Conservation (phyloP, 2,113 vertebrate species). For the Spea multiplicata region DNA sequence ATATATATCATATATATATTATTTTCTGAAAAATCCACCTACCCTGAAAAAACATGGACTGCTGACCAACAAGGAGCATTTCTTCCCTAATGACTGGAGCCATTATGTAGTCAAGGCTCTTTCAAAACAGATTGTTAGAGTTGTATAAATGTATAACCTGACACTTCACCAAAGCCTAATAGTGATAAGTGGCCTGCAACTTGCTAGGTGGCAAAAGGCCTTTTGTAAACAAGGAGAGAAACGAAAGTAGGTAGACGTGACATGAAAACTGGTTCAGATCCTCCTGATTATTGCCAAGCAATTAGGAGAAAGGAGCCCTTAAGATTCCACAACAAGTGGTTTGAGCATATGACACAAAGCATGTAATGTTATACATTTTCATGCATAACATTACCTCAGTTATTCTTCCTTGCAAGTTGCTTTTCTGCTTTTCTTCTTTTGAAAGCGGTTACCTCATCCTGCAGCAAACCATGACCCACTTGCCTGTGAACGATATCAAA, state of each 20-base stretch:
- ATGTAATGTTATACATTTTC: constrained; percentile 67
- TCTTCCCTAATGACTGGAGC: too few species aligned
- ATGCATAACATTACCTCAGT: constrained; percentile 75
- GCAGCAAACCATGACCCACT: constrained; percentile 75
- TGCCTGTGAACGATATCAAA: constrained; percentile 66
- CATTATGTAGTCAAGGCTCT: too few species aligned
- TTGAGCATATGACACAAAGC: constrained; percentile 34
- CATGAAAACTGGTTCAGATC: constrained; percentile 4
- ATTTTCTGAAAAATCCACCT: too few species aligned
- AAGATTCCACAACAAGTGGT: constrained; percentile 22
- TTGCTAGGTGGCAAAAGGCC: background rate
- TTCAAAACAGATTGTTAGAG: too few species aligned
- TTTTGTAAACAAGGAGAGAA: constrained; percentile 30
- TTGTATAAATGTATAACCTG: too few species aligned
- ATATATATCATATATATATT: too few species aligned
- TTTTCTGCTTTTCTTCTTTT: constrained; percentile 76
- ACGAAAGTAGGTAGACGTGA: background rate
- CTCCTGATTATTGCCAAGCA: constrained; percentile 26
- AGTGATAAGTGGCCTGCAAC: background rate
- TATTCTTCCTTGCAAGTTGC: constrained; percentile 73
- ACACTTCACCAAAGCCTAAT: background rate
- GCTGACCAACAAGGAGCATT: too few species aligned
- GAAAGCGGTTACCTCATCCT: constrained; percentile 75
- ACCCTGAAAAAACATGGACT: too few species aligned
- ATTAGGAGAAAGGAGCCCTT: constrained; percentile 12